phyloP scores from a whole-genome alignment of 2,113 vertebrate species.

The Oreamnos americanus region DNA sequence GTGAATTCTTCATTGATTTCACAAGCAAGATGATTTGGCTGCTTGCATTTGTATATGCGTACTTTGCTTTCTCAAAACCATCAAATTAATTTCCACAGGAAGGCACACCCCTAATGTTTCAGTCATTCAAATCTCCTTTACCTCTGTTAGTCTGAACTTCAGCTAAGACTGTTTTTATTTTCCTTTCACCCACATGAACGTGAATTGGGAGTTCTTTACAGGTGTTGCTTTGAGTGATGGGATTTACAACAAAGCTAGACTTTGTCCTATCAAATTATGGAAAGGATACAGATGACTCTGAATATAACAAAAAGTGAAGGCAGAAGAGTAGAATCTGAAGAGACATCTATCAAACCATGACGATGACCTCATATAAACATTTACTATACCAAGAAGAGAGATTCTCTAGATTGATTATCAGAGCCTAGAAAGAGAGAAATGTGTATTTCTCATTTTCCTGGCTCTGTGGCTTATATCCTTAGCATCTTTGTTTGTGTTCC shows the following conservation, averaged over 20 bases:
- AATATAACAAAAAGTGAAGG: not conserved
- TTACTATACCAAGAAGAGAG: not conserved
- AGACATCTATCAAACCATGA: not conserved
- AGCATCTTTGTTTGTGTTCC: not conserved
- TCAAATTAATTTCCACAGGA: not conserved
- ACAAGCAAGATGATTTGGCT: not conserved
- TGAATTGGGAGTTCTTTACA: not conserved
- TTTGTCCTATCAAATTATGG: not conserved
- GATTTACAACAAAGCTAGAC: not conserved
- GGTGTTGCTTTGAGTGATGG: not conserved
- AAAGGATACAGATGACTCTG: not conserved
- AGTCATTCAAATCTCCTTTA: not conserved
- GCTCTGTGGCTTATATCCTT: not conserved
- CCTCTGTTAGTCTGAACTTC: not conserved
- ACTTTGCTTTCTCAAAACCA: not conserved
- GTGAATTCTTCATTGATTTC: slow-evolving; percentile 14
- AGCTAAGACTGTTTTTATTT: not conserved
- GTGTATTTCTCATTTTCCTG: not conserved
- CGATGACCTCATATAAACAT: fast-evolving
- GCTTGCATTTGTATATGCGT: not conserved
- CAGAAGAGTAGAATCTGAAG: not conserved
- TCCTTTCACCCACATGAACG: not conserved
- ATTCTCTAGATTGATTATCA: not conserved
- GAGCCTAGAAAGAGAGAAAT: not conserved
- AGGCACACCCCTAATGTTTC: not conserved